Base-by-base conservation (phyloP, 2,797 vertebrate species). In the Helicolenus hilgendorfi region DNA sequence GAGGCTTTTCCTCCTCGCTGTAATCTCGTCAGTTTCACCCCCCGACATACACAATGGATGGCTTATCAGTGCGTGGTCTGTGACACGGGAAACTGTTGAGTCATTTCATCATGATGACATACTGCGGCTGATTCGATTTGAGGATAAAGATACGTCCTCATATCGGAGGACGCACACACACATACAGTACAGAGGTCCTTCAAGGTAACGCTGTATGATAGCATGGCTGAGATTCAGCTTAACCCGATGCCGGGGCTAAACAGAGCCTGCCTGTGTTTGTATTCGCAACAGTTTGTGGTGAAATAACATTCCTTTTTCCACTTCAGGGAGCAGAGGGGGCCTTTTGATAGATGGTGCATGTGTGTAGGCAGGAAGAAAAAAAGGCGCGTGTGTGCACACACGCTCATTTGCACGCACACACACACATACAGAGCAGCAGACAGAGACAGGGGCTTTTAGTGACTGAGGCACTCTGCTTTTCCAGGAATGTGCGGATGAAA, bases 401-500 rank as follows among this genome's bases (percentile, higher is more conserved):
- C 62, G 22, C 31, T 18, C 53, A 58, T 36, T 36, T 56, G 29
- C 14, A 36, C 31, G 11, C 38, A 20, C 24, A 10, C 29, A 75
- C 77, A 69, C 55, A 77, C 27, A 59, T 15, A 55, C 45, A 73
- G 71, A 88, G 58, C 1, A 1, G 64, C 83, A 89, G 89, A 90
- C 81, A 85, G 77, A 93, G 86, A 86, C 69, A 53, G 91, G 83
- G 84, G 92, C 88, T 93, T 94, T 96, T 92, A 92, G 81, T 93
- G 90, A 93, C 83, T 69, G 73, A 80, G 74, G 71, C 92, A 67
- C 91, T 85, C 79, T 84, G 86, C 84, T 92, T 92, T 95, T 90
- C 82, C 81, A 84, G 87, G 93, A 93, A 92, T 87, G 86, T 70
- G 80, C 10, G 79, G 88, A 94, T 95, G 92, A 91, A 96, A 97